Conservation (phyloP, 2,888 invertebrate species). For the Pseudeuparius sepicola region DNA sequence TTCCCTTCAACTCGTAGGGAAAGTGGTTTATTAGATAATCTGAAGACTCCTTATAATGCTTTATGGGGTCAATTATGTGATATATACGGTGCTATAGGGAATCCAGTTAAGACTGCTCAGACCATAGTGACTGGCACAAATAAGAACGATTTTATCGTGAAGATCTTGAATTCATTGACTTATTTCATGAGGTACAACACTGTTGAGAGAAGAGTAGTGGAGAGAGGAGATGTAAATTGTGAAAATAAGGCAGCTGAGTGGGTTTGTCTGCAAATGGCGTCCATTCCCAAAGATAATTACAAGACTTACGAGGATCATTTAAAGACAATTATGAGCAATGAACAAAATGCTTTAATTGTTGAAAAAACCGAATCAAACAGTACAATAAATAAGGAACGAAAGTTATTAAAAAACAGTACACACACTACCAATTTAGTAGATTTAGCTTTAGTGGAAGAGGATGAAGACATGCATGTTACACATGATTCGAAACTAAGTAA, state of each 20-base stretch:
- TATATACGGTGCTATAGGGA: constrained; percentile 75
- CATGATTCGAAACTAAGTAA: too few relatives aligned
- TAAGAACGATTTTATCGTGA: constrained; percentile 54
- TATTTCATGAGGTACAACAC: constrained; percentile 80
- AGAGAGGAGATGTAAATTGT: constrained; percentile 20
- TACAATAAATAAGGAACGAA: too few relatives aligned
- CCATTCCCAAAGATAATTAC: constrained; percentile 34
- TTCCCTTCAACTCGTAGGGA: constrained; percentile 33
- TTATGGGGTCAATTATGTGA: constrained; percentile 85
- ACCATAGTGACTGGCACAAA: constrained; percentile 67
- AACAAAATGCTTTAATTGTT: too few relatives aligned
- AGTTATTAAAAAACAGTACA: too few relatives aligned
- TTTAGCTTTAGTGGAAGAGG: too few relatives aligned
- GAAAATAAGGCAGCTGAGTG: constrained; percentile 35
- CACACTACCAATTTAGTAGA: too few relatives aligned
- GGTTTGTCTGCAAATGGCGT: constrained; percentile 30
- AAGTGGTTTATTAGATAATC: constrained; percentile 46
- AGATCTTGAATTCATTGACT: constrained; percentile 66
- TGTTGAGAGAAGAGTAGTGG: constrained; percentile 41
- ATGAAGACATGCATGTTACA: too few relatives aligned
- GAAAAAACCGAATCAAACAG: too few relatives aligned
- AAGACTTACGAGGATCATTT: constrained; percentile 34
- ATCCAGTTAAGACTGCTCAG: constrained; percentile 64
- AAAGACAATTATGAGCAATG: constrained; percentile 28
- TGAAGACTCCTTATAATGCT: constrained; percentile 69